Percentiles rank a stretch among this genome's conserved stretches.
phyloP scores from a whole-genome alignment of 2,797 vertebrate species.

The Halcyon badia region DNA sequence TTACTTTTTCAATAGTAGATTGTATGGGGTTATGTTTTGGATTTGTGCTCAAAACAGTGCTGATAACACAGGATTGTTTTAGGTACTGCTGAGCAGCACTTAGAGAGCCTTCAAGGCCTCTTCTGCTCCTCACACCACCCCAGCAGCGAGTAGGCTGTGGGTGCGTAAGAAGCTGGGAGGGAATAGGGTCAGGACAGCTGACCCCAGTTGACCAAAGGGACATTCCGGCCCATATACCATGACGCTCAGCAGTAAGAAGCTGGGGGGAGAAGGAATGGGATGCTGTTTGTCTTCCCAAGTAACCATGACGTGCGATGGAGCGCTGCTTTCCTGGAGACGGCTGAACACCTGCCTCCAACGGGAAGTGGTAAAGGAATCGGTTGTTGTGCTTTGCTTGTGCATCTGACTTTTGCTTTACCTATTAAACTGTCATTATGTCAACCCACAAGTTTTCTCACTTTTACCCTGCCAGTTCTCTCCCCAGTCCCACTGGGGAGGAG shows the following conservation, averaged over 20 bases:
- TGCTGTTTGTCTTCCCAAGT: neutral
- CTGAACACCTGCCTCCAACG: neutral
- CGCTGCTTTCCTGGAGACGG: neutral
- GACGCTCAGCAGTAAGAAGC: no score
- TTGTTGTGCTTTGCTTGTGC: neutral
- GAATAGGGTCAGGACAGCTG: neutral
- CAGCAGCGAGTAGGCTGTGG: neutral
- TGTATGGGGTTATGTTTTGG: neutral
- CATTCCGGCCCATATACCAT: fast-evolving
- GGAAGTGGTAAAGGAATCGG: neutral
- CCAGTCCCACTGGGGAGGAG: neutral
- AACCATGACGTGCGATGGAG: fast-evolving
- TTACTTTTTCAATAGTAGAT: neutral
- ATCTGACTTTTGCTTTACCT: neutral
- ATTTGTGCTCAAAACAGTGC: neutral
- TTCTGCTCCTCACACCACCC: neutral
- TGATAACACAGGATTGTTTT: neutral
- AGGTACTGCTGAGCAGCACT: neutral
- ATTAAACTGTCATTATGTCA: neutral
- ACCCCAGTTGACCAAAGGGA: neutral
- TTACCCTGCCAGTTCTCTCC: neutral
- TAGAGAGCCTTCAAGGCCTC: neutral
- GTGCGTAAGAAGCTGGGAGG: neutral
- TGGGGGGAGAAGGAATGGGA: neutral
- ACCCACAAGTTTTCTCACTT: neutral